phyloP scores from a whole-genome alignment of 2,888 invertebrate species.

The Diplolepis rosae region DNA sequence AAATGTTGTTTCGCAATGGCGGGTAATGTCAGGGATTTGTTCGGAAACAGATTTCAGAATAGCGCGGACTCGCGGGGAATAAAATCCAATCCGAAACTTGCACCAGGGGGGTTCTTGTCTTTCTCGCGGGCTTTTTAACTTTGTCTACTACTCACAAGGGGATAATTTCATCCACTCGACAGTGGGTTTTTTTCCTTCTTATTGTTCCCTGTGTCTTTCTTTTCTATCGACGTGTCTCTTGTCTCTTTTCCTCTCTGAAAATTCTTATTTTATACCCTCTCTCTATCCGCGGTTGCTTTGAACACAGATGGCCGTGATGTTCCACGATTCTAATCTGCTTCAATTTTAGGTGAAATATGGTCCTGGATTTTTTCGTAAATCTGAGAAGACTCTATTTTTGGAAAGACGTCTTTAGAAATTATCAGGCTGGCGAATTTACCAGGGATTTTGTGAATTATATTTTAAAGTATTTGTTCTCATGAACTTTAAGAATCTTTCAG shows the following conservation, averaged over 20 bases:
- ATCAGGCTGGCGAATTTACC: no score
- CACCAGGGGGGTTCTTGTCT: no score
- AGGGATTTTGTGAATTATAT: no score
- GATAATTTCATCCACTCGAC: constrained; percentile 66
- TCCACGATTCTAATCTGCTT: constrained; percentile 14
- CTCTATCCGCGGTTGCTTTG: constrained; percentile 19
- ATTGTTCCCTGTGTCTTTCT: neutral
- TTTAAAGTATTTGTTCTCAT: no score
- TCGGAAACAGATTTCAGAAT: no score
- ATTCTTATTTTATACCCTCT: constrained; percentile 26
- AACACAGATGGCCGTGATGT: constrained; percentile 18
- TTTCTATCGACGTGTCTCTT: constrained; percentile 10
- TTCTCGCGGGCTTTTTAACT: constrained; percentile 1
- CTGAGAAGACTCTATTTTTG: no score
- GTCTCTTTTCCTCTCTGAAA: constrained; percentile 27
- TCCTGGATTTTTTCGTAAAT: neutral
- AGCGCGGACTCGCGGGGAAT: no score
- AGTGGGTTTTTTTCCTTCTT: constrained; percentile 48
- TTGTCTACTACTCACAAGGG: constrained; percentile 65
- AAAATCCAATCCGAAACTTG: no score
- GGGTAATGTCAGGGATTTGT: no score
- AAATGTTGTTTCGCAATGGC: no score
- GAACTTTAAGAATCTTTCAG: no score
- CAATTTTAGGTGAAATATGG: neutral
- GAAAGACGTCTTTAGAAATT: no score